phyloP scores from a whole-genome alignment of 2,113 vertebrate species.

The Lates calcarifer region DNA sequence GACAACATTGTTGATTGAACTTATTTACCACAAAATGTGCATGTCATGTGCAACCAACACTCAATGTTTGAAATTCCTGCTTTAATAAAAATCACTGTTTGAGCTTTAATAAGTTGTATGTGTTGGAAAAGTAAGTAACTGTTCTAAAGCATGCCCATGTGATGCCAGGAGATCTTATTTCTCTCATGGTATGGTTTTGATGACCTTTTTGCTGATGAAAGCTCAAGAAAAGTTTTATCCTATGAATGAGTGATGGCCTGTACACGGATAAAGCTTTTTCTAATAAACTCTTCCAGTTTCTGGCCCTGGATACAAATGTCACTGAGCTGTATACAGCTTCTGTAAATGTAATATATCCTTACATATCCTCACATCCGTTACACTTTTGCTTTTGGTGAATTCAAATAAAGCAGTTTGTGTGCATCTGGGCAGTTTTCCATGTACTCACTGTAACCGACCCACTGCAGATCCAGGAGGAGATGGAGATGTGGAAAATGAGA shows the following conservation, averaged over 20 bases:
- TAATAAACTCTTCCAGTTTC: not conserved
- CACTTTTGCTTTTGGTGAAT: not conserved
- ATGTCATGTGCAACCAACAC: too few species aligned
- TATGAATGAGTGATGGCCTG: not conserved
- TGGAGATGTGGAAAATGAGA: slow-evolving; percentile 98
- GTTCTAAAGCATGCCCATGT: not conserved
- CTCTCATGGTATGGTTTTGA: not conserved
- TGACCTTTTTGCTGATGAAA: not conserved
- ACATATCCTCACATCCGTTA: not conserved
- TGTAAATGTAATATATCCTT: too few species aligned
- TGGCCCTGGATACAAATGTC: not conserved
- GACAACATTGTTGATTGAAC: too few species aligned
- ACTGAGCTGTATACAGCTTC: not conserved
- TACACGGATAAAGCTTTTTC: not conserved
- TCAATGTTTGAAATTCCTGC: too few species aligned
- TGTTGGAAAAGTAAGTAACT: too few species aligned
- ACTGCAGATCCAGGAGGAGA: slow-evolving; percentile 94
- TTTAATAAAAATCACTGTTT: too few species aligned
- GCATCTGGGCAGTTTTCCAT: slow-evolving; percentile 4
- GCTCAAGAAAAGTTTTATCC: not conserved
- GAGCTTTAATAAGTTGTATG: too few species aligned
- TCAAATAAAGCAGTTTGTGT: not conserved
- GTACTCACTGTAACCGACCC: slow-evolving; percentile 19
- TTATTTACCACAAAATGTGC: too few species aligned
- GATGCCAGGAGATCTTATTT: not conserved